Evolutionary conservation across 2,888 invertebrate species (phyloP).

Genomic region (Drosophila imparisetae): DNA sequence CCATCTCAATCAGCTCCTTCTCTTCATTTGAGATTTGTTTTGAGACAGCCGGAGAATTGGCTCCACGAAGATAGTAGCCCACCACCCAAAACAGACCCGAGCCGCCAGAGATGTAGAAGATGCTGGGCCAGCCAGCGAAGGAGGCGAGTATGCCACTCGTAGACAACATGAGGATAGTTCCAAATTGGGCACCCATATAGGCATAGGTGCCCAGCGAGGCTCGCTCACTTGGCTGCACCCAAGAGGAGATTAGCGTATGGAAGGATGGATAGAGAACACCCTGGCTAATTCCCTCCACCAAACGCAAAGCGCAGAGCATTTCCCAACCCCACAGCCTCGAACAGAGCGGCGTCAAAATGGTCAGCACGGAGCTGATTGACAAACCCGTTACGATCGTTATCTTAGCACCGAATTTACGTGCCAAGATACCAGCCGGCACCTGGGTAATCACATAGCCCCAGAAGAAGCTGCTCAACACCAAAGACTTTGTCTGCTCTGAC

Average conservation of each 20-base stretch:
- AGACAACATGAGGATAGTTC: constrained; percentile 89
- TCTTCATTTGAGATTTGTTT: constrained; percentile 88
- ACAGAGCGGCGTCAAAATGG: constrained; percentile 88
- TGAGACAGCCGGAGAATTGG: constrained; percentile 87
- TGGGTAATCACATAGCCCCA: constrained; percentile 88
- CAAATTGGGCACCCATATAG: constrained; percentile 88
- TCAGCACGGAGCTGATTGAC: constrained; percentile 88
- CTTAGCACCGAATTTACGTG: constrained; percentile 89
- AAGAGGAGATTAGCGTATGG: constrained; percentile 90
- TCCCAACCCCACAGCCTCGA: constrained; percentile 88
- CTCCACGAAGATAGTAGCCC: constrained; percentile 87
- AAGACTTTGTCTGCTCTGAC: constrained; percentile 86
- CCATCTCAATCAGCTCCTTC: constrained; percentile 88
- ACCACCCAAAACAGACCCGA: constrained; percentile 86
- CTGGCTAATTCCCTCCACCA: constrained; percentile 90
- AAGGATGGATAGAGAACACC: constrained; percentile 90
- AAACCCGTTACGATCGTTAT: constrained; percentile 86
- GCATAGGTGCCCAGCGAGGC: constrained; percentile 86
- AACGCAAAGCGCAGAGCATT: constrained; percentile 87
- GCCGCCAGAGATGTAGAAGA: constrained; percentile 88
- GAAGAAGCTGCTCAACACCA: constrained; percentile 88
- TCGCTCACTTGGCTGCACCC: constrained; percentile 88
- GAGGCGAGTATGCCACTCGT: constrained; percentile 89
- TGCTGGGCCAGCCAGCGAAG: constrained; percentile 88
- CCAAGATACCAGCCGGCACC: constrained; percentile 89